phyloP scores from a whole-genome alignment of 2,888 invertebrate species.

The Cylloceria caligata region DNA sequence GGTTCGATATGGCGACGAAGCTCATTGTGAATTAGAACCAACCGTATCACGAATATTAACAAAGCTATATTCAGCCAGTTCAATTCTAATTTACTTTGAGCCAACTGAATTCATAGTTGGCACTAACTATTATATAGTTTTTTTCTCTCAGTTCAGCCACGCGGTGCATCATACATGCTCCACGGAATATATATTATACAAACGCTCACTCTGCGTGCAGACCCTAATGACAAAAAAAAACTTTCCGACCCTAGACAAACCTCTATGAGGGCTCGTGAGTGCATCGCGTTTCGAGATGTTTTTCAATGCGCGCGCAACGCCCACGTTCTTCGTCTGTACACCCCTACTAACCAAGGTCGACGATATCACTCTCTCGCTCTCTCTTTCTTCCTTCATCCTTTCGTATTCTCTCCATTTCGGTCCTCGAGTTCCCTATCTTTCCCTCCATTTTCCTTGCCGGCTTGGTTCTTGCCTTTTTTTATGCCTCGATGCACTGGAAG shows the following conservation, averaged over 20 bases:
- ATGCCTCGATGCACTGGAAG: slow-evolving; percentile 51
- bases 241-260: slow-evolving; percentile 34
- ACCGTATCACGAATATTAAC: too few relatives aligned
- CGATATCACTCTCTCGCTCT: slow-evolving; percentile 30
- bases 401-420: slow-evolving; percentile 37
- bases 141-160: too few relatives aligned
- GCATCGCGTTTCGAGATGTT: slow-evolving; percentile 42
- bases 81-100: too few relatives aligned
- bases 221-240: slow-evolving; percentile 35
- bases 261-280: slow-evolving; percentile 36
- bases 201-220: slow-evolving; percentile 31
- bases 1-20: too few relatives aligned
- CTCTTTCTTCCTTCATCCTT: slow-evolving; percentile 40
- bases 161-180: slow-evolving; percentile 13
- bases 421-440: slow-evolving; percentile 50
- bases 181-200: neutral
- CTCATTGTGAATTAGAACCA: too few relatives aligned
- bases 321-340: slow-evolving; percentile 62
- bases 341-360: slow-evolving; percentile 70
- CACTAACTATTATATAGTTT: too few relatives aligned
- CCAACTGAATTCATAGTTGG: too few relatives aligned
- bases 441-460: slow-evolving; percentile 57
- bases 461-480: slow-evolving; percentile 52
- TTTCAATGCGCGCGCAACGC: slow-evolving; percentile 61
- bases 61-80: too few relatives aligned